Evolutionary conservation across 2,888 invertebrate species (phyloP).

Genomic region (Sisyra nigra): DNA sequence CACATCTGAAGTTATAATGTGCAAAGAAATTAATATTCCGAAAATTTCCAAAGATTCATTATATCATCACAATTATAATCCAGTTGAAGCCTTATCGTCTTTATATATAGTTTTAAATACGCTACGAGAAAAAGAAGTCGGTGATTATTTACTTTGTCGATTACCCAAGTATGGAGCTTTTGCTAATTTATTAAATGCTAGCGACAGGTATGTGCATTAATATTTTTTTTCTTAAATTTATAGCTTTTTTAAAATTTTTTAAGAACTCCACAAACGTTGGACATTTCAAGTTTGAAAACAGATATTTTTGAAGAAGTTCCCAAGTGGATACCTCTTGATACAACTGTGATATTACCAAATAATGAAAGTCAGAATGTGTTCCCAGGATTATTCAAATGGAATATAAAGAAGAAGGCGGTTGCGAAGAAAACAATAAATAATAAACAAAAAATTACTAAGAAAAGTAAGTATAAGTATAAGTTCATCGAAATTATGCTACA

Average conservation of each 20-base stretch:
- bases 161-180: slow-evolving; percentile 3
- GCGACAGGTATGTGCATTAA: not conserved
- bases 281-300: not conserved
- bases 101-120: slow-evolving; percentile 1
- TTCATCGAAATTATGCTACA: no score
- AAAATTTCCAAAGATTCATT: not conserved
- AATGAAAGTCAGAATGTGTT: slow-evolving; percentile 1
- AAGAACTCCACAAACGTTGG: not conserved
- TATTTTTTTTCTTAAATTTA: not conserved
- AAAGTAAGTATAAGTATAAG: no score
- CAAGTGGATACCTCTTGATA: slow-evolving; percentile 4
- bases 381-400: slow-evolving; percentile 5
- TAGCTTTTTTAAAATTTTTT: not conserved
- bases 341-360: slow-evolving; percentile 6
- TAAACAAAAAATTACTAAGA: not conserved
- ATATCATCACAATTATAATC: not conserved
- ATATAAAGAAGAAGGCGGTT: not conserved
- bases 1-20: slow-evolving; percentile 1
- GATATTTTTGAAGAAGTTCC: not conserved
- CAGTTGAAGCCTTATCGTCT: not conserved
- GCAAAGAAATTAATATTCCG: not conserved
- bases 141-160: slow-evolving; percentile 2
- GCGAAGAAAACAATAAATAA: not conserved
- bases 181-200: not conserved
- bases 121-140: not conserved